phyloP scores from a whole-genome alignment of 2,797 vertebrate genomes.

The Typhlichthys eigenmanni region DNA sequence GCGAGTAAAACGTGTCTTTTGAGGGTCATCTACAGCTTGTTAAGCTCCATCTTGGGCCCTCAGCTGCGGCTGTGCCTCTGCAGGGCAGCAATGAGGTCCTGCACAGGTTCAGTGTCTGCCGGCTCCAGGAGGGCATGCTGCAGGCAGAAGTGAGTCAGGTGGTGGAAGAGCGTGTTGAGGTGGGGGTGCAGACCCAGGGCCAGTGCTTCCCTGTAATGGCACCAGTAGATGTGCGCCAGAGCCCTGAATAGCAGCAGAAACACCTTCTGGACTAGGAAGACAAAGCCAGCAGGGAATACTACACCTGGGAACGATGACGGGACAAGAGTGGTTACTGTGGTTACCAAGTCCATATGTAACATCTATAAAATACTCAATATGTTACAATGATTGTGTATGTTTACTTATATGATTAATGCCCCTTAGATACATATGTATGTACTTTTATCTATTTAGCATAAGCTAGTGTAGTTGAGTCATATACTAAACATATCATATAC shows the following conservation, averaged over 20 bases:
- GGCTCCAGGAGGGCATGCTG: conserved; percentile 79
- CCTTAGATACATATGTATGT: too few species aligned
- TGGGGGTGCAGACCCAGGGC: conserved; percentile 79
- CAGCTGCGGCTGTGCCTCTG: conserved; percentile 33
- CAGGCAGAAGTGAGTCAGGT: conserved; percentile 79
- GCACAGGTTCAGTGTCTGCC: conserved; percentile 74
- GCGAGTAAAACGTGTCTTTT: conserved; percentile 24
- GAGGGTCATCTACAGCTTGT: conserved; percentile 1
- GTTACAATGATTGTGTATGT: too few species aligned
- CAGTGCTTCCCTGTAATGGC: conserved; percentile 79
- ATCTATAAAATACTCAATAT: too few species aligned
- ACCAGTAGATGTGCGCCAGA: conserved; percentile 84
- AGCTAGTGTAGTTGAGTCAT: too few species aligned
- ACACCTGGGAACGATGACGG: conserved; percentile 58
- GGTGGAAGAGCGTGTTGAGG: conserved; percentile 82
- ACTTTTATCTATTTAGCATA: too few species aligned
- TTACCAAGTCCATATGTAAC: background rate
- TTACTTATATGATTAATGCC: too few species aligned
- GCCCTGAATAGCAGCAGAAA: conserved; percentile 81
- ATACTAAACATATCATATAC: too few species aligned
- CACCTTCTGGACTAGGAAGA: conserved; percentile 82
- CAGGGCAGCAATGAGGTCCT: conserved; percentile 77
- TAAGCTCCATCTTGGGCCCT: conserved; percentile 10
- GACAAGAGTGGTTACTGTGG: background rate
- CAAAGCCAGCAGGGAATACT: conserved; percentile 76